Conservation (phyloP, 2,888 invertebrate species). For the Parnassius orleans region DNA sequence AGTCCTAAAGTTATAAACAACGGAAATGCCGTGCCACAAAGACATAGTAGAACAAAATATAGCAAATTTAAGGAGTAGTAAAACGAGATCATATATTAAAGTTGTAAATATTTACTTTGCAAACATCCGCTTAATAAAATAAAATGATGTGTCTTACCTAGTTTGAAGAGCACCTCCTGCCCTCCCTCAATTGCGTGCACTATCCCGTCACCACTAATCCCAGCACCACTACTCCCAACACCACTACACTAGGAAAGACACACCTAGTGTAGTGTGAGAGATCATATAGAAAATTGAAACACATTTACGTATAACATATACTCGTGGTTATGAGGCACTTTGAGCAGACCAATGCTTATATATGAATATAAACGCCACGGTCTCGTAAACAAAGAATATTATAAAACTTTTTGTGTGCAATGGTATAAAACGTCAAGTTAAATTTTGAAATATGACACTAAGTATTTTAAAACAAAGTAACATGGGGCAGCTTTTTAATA, state of each 20-base stretch:
- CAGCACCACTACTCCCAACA: too few species aligned
- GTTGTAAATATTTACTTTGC: too few species aligned
- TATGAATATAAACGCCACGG: slow-evolving; percentile 19
- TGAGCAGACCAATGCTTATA: slow-evolving; percentile 23
- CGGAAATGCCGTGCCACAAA: slow-evolving; percentile 7
- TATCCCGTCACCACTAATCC: too few species aligned
- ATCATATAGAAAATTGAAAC: slow-evolving; percentile 24
- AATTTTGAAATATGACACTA: accelerated
- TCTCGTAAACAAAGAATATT: slow-evolving; percentile 22
- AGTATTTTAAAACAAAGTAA: too few species aligned
- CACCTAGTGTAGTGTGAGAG: too few species aligned
- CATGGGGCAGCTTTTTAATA: too few species aligned
- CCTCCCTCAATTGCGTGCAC: too few species aligned
- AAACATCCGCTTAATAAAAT: too few species aligned
- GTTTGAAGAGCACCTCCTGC: too few species aligned
- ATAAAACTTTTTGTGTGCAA: slow-evolving; percentile 9
- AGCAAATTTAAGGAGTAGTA: slow-evolving; percentile 23
- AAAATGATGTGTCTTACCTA: too few species aligned
- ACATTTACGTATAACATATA: slow-evolving; percentile 24
- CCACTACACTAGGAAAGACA: too few species aligned
- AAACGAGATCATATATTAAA: slow-evolving; percentile 20
- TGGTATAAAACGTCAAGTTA: background rate
- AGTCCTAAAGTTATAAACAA: slow-evolving; percentile 13
- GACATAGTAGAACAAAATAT: slow-evolving; percentile 21
- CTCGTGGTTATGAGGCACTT: slow-evolving; percentile 21